Evolutionary conservation across 2,888 invertebrate genomes (phyloP), one percentile per base, ranked within the genome.

Genomic region (Ceriagrion tenellum): DNA sequence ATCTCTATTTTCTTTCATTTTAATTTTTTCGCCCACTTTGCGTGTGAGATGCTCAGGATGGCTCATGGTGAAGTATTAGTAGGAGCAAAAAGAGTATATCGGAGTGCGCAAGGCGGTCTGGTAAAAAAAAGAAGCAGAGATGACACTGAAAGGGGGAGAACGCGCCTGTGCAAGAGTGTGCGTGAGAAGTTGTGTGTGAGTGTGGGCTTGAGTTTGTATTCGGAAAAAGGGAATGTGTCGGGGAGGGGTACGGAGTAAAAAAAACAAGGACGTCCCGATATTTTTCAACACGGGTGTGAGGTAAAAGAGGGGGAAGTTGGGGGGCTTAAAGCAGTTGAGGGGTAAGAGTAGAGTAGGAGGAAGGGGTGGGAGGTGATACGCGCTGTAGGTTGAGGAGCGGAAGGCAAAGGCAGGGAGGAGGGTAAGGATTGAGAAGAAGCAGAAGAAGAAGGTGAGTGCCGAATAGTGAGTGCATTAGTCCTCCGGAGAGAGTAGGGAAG

Each of bases 71-170:
- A 35, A 91, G 59, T 47, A 47, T 12, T 20, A 69, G 59, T 47
- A n/a, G 74, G 35, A 93, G 63, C 47, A 93, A 93, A 69, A 93
- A 40, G 13, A 63, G 47, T 55, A 35, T 59, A 26, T n/a, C 8
- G 55, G 55, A 26, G 69, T 30, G 69, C 59, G 89, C 89, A 35
- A 47, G 47, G 47, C 47, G 47, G 47, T 47, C 47, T 47, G 4
- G 8, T 47, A 47, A 89, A n/a, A 20, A 35, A 59, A 63, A 69
- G 91, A 91, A 47, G 63, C 35, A 59, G 0, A 81, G 91, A 93
- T 74, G 69, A 63, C 93, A 55, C 93, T 74, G 35, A 93, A 20
- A 59, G 59, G 93, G 81, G 69, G 93, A 69, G 69, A n/a, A 55
- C 69, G 47, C 40, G 69, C 89, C 18, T 55, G 47, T 35, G 69